Conservation (phyloP, 2,888 invertebrate species). For the Coelopa pilipes region DNA sequence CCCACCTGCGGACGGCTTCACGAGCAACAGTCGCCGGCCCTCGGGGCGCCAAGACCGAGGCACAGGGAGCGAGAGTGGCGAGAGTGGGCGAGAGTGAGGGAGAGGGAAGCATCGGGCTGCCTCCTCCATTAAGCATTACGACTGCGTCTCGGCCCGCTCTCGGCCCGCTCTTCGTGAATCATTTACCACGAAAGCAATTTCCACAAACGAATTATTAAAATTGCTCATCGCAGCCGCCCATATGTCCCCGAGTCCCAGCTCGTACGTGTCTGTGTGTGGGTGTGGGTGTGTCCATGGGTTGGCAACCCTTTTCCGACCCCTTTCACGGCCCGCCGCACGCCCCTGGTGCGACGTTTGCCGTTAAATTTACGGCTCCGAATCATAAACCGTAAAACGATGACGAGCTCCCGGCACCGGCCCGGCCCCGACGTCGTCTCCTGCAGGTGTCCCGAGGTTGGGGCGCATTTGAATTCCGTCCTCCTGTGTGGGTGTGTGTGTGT, state of each 20-base stretch:
- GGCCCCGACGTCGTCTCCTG: not conserved
- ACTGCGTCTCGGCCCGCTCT: slow-evolving; percentile 44
- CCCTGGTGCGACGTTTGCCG: slow-evolving; percentile 1
- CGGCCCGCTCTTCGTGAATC: slow-evolving; percentile 55
- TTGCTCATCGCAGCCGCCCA: slow-evolving; percentile 51
- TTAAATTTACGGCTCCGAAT: slow-evolving; percentile 5
- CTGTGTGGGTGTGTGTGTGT: not conserved
- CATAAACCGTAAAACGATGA: slow-evolving; percentile 21
- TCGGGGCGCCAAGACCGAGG: not conserved
- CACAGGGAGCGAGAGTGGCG: not conserved
- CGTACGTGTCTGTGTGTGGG: not conserved
- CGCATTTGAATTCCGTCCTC: not conserved
- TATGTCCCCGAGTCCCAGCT: slow-evolving; percentile 13
- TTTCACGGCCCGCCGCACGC: not conserved
- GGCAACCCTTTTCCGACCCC: slow-evolving; percentile 9
- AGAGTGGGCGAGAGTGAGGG: too few species aligned
- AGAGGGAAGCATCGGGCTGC: not conserved
- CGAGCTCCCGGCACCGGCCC: not conserved
- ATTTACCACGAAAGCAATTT: slow-evolving; percentile 61
- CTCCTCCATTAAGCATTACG: slow-evolving; percentile 54
- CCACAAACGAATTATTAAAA: slow-evolving; percentile 64
- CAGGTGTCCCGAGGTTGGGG: not conserved
- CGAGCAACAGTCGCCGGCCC: not conserved
- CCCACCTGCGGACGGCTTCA: not conserved
- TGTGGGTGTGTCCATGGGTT: not conserved